Base-by-base conservation (phyloP, 2,113 vertebrate genomes). In the Neotoma lepida region DNA sequence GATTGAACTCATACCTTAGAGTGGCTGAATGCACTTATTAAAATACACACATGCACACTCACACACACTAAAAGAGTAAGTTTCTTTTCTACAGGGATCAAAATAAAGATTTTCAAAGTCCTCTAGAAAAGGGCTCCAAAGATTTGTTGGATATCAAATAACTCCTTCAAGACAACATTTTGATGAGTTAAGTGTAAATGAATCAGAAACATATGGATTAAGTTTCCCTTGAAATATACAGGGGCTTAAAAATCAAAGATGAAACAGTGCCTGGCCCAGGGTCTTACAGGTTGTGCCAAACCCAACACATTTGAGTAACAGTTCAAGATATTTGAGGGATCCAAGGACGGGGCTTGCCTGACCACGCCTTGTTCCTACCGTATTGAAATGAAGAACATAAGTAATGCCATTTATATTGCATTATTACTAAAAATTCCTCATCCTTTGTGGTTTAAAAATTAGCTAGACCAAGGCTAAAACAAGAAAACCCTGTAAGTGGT, bases 111-210 rank as follows among this genome's bases (percentile, higher is more conserved):
- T 94, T 97, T 96, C 95, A 96, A 97, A 97, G 96, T 95, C 85
- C 76, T 95, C 88, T 95, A 94, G 93, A 95, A 95, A 96, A 95
- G 93, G 81, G 85, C 95, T 97, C 96, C 95, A 97, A 97, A 96
- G 96, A 96, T 93, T 97, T 97, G 80, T 96, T 97, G 96, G 96
- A 94, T 97, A 97, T 97, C 96, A 97, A 97, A 97, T 97, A 97
- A 92, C 96, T 97, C 94, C 96, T 97, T 97, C 97, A 97, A 97
- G 95, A 97, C 96, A 97, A 97, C 96, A 97, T 97, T 97, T 97
- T 97, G 97, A 97, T 97, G 96, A 97, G 94, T 97, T 96, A 97
- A 97, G 95, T 97, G 94, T 95, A 97, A 97, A 97, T 97, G 96
- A 97, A 97, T 97, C 96, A 97, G 96, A 97, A 97, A 97, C 96